These are phyloP conservation scores for Sesamia inferens DNA, from an alignment of 2,888 invertebrate genomes.

Conservation along the genomic window DNA sequence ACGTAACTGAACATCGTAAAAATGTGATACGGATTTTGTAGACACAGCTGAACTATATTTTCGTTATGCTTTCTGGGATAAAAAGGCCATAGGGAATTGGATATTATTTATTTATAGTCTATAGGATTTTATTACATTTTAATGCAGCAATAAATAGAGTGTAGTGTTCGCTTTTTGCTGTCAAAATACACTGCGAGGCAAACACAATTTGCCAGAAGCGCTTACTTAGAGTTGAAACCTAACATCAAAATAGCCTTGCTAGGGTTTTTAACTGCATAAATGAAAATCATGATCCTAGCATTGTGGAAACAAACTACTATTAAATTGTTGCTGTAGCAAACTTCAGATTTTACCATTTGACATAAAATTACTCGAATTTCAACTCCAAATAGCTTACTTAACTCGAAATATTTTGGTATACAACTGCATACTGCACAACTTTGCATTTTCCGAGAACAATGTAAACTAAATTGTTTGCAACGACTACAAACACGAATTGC, in stretches of 20 bases:
- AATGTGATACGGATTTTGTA: constrained; percentile 55
- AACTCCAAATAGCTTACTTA: constrained; percentile 33
- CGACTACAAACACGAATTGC: constrained; percentile 16
- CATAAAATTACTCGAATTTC: constrained; percentile 21
- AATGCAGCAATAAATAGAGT: not conserved
- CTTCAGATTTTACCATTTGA: constrained; percentile 40
- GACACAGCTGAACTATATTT: constrained; percentile 42
- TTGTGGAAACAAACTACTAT: constrained; percentile 14
- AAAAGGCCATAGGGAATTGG: constrained; percentile 19
- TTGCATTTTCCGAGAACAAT: constrained; percentile 18
- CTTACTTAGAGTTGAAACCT: too few relatives aligned
- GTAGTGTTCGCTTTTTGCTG: not conserved
- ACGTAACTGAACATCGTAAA: constrained; percentile 59
- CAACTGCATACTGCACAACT: constrained; percentile 42
- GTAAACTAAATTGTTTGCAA: constrained; percentile 30
- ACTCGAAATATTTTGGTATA: constrained; percentile 37
- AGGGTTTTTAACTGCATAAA: not conserved
- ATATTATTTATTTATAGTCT: constrained; percentile 15
- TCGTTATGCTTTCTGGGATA: constrained; percentile 15
- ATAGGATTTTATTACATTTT: not conserved
- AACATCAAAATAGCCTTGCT: not conserved
- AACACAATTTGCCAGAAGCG: not conserved
- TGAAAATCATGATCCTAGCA: not conserved
- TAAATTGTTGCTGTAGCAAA: constrained; percentile 31
- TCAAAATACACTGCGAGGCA: not conserved